Conservation (phyloP, 2,888 invertebrate species). For the Sphecodes monilicornis region DNA sequence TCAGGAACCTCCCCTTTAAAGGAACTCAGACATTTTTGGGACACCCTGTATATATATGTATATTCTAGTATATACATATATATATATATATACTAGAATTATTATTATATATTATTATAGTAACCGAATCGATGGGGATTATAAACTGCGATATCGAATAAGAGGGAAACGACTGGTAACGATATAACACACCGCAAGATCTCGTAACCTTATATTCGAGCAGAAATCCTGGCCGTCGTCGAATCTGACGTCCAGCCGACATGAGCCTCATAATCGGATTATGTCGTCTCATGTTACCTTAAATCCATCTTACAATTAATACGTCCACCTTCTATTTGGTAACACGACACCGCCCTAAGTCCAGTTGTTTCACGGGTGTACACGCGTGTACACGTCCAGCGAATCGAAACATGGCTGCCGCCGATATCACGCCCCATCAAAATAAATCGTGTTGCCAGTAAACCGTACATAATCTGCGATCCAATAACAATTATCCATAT, state of each 20-base stretch:
- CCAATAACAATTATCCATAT: neutral
- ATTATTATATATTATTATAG: too few species aligned
- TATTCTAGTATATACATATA: too few species aligned
- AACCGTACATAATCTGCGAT: conserved; percentile 33
- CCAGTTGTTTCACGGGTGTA: conserved; percentile 59
- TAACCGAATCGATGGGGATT: neutral
- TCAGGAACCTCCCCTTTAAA: too few species aligned
- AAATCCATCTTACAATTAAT: conserved; percentile 79
- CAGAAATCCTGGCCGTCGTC: conserved; percentile 53
- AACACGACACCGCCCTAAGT: conserved; percentile 71
- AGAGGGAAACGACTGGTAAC: conserved; percentile 6
- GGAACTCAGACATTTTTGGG: too few species aligned
- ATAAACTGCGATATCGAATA: conserved; percentile 19
- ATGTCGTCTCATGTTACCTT: conserved; percentile 79
- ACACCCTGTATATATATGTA: too few species aligned
- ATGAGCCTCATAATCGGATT: conserved; percentile 78
- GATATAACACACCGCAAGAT: conserved; percentile 46
- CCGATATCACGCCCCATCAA: conserved; percentile 60
- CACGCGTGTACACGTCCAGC: conserved; percentile 9
- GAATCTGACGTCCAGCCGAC: conserved; percentile 65
- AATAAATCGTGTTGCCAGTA: conserved; percentile 49
- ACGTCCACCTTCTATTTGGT: conserved; percentile 72
- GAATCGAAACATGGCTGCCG: conserved; percentile 59
- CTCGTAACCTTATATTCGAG: conserved; percentile 62
- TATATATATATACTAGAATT: too few species aligned